phyloP scores from a whole-genome alignment of 2,888 invertebrate genomes.

The Protophormia terraenovae region DNA sequence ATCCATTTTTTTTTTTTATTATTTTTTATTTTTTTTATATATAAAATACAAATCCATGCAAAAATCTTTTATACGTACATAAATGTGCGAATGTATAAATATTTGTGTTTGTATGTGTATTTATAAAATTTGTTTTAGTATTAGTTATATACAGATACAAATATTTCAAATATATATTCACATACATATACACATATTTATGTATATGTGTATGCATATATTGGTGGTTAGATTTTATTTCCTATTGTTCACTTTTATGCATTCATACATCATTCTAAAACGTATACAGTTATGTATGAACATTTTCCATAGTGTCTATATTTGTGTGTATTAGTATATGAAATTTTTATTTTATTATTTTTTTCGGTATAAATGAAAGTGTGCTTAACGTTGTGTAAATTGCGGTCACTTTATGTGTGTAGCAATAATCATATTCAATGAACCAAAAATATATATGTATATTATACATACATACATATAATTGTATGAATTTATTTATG shows the following conservation, averaged over 20 bases:
- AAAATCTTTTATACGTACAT: background rate
- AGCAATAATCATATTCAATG: conserved; percentile 66
- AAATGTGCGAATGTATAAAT: background rate
- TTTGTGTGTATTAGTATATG: background rate
- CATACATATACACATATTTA: background rate
- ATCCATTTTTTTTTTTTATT: background rate
- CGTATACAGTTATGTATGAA: background rate
- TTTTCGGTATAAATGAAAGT: conserved; percentile 3
- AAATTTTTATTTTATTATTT: background rate
- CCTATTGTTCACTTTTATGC: conserved; percentile 30
- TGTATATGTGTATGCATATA: background rate
- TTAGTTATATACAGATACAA: background rate
- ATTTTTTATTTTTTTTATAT: conserved; percentile 11
- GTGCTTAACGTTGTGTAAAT: conserved; percentile 59
- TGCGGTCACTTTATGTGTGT: conserved; percentile 64
- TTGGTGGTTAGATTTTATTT: conserved; percentile 60
- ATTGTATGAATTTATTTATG: background rate
- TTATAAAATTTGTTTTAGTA: background rate
- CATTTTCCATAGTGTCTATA: background rate
- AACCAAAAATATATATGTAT: conserved; percentile 57
- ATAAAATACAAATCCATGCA: conserved; percentile 14
- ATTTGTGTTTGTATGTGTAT: background rate
- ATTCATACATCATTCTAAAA: conserved; percentile 5
- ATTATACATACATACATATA: background rate
- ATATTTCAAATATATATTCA: background rate